Percentiles rank a stretch among this genome's conserved stretches.
Conservation (phyloP, 1,140 invertebrate species). For the Caerostris darwini region DNA sequence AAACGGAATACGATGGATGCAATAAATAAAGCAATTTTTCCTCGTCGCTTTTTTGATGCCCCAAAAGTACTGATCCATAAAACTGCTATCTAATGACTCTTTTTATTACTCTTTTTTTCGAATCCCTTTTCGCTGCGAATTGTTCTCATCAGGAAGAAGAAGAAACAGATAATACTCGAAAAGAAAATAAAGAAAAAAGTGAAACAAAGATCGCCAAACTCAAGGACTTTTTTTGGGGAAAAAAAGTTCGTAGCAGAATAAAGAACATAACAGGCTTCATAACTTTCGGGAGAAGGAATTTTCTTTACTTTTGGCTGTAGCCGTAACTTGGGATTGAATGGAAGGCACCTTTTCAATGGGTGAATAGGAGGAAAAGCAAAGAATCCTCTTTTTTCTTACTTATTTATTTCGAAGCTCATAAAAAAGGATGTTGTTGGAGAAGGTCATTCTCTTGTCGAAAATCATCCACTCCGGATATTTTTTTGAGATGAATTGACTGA, state of each 20-base stretch:
- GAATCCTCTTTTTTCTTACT: neutral
- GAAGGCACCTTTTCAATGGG: neutral
- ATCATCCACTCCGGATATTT: neutral
- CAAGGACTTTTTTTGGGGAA: neutral
- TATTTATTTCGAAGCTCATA: neutral
- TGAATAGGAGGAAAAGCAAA: neutral
- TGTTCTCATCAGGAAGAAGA: neutral
- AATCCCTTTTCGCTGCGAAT: neutral
- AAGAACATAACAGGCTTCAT: slow-evolving; percentile 14
- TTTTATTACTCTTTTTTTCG: neutral
- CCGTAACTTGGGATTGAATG: neutral
- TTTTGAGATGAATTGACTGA: neutral
- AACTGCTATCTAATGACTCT: neutral
- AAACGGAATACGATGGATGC: too few relatives aligned
- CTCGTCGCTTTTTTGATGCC: too few relatives aligned
- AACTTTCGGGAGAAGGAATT: neutral
- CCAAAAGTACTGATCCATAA: neutral
- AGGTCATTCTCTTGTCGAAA: neutral
- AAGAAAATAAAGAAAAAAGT: neutral
- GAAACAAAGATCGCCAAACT: neutral
- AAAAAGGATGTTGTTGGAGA: neutral
- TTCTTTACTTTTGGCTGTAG: neutral
- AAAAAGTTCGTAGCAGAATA: neutral
- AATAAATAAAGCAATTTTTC: too few relatives aligned
- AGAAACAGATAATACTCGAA: neutral